Base-by-base conservation (phyloP, 2,888 invertebrate genomes). In the Branchellion lobata region DNA sequence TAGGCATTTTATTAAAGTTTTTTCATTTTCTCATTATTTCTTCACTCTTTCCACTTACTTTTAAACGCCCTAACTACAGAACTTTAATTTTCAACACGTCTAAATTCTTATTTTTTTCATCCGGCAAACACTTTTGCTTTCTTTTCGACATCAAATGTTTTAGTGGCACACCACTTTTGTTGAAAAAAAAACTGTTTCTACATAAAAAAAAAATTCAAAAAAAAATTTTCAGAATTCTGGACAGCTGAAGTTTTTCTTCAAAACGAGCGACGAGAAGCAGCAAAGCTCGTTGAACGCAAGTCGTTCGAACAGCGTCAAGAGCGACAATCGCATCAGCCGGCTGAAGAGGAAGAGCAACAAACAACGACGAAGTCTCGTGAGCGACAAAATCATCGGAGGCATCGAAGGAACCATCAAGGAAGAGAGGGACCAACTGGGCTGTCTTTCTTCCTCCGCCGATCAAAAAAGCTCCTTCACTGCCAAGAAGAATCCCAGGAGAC, bases 401-500 rank as follows among this genome's bases (percentile, higher is more conserved):
- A 14, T 8, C 14, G 61, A 57, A 57, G n/a, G 21, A 14, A n/a
- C 21, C 21, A n/a, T 24, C 14, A 57, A n/a, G 8, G 61, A 57
- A 57, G 61, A 8, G 61, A 57, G n/a, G 21, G 61, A 57, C 24
- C 3, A 57, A 5, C 61, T 57, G 8, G 8, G 3, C 3, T 24
- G 5, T 18, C 61, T 24, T 14, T 3, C 21, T 57, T 40, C 40
- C 14, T 40, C 40, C 5, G 14, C 5, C 40, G 14, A 40, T 5
- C 8, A 40, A 5, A 5, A 40, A 14, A 40, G 8, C 8, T 40
- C 14, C 8, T 40, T 14, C 14, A 14, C 8, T 14, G 14, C 40
- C 5, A 40, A 40, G 40, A 40, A 14, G 14, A 40, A 40, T 40
- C 8, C 40, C 14, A 5, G 79, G n/a, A 80, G 81, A 5, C 81